Conservation (phyloP, 2,113 vertebrate species). For the Numida meleagris region DNA sequence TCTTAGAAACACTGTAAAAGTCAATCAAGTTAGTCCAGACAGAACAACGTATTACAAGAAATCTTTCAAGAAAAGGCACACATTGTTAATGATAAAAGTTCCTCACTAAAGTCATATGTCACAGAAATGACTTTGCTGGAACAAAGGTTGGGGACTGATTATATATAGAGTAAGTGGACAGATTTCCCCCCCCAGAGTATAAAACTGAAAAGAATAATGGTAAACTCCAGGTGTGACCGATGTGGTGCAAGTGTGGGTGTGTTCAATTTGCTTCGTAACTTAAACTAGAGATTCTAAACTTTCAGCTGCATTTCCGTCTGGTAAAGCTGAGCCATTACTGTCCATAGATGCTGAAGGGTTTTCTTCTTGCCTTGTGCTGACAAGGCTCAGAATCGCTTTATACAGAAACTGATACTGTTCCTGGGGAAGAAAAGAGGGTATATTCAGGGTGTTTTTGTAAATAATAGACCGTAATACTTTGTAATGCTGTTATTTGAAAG, state of each 20-base stretch:
- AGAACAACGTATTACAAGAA: constrained; percentile 80
- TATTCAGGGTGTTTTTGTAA: not conserved
- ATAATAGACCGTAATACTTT: not conserved
- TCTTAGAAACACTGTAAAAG: constrained; percentile 81
- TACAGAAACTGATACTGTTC: constrained; percentile 97
- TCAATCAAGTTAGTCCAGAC: constrained; percentile 83
- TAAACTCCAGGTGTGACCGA: constrained; percentile 16
- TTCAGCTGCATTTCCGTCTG: constrained; percentile 83
- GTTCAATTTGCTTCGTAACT: constrained; percentile 14
- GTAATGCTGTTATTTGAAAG: not conserved
- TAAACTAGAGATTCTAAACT: constrained; percentile 95
- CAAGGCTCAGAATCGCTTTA: constrained; percentile 93
- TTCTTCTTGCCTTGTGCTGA: constrained; percentile 89
- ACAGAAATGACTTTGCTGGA: constrained; percentile 52
- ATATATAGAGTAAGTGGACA: constrained; percentile 40
- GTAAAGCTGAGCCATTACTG: constrained; percentile 85
- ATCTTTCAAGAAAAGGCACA: constrained; percentile 90
- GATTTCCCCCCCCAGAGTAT: not conserved
- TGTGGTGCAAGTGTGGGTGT: not conserved
- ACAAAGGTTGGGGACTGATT: constrained; percentile 27
- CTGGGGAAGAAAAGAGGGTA: constrained; percentile 70
- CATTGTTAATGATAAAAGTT: constrained; percentile 82
- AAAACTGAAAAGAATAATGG: constrained; percentile 47
- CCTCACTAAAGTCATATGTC: constrained; percentile 64
- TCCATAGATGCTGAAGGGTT: constrained; percentile 84